phyloP scores from a whole-genome alignment of 1,140 invertebrate genomes.

The Conus ventricosus region DNA sequence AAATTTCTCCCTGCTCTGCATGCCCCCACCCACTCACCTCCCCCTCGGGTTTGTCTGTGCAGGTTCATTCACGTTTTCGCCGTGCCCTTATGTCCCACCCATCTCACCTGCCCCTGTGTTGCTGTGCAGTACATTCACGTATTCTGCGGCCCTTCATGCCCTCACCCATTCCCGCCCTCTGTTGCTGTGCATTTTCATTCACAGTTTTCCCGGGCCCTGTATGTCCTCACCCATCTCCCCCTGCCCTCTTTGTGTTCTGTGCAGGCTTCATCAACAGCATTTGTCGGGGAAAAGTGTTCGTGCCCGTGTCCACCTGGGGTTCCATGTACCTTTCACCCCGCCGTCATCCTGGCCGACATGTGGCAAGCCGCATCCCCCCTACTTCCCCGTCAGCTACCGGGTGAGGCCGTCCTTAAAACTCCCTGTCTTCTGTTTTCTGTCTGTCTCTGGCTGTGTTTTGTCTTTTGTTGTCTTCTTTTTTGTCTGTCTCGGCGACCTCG shows the following conservation, averaged over 20 bases:
- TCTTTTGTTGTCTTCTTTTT: no score
- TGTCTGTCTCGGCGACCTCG: no score
- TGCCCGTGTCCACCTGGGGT: conserved; percentile 92
- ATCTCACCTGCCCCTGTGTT: no score
- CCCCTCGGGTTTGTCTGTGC: no score
- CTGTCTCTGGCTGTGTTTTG: background rate
- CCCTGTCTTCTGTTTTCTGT: background rate
- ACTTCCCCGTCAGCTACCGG: conserved; percentile 32
- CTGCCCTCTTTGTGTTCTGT: conserved; percentile 31
- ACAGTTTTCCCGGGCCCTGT: conserved; percentile 85
- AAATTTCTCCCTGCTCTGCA: no score
- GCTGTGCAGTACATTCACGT: conserved; percentile 80
- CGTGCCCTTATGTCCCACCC: no score
- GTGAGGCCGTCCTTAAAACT: background rate
- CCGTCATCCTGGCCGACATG: conserved; percentile 56
- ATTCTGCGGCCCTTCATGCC: conserved; percentile 87
- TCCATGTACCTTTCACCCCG: conserved; percentile 88
- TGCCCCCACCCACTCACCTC: no score
- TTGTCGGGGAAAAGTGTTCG: conserved; percentile 85
- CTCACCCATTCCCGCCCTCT: conserved; percentile 87
- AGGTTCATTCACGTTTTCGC: no score
- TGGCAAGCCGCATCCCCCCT: conserved; percentile 30
- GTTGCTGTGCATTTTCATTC: no score
- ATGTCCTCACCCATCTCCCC: conserved; percentile 89
- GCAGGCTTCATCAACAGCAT: conserved; percentile 82